Evolutionary conservation across 2,797 vertebrate genomes (phyloP).

Genomic region (Urosaurus nigricauda): DNA sequence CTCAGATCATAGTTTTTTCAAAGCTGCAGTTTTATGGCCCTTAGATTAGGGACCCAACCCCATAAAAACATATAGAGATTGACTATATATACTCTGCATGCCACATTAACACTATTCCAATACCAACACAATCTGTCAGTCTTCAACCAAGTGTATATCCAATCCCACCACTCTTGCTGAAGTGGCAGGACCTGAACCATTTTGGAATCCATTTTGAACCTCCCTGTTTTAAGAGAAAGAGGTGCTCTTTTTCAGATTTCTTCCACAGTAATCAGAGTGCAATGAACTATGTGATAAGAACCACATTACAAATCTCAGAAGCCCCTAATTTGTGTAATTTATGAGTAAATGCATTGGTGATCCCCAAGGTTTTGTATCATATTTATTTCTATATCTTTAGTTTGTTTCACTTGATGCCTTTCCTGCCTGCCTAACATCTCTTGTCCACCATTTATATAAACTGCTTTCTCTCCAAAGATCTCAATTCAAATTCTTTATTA

Average conservation of each 20-base stretch:
- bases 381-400: not conserved
- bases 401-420: not conserved
- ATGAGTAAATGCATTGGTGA: not conserved
- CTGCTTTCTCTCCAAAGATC: not conserved
- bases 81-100: no score
- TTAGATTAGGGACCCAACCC: not conserved
- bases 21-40: no score
- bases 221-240: not conserved
- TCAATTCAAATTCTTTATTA: not conserved
- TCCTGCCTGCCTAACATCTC: not conserved
- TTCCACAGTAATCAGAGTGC: not conserved
- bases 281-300: not conserved
- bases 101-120: no score
- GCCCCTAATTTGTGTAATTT: not conserved
- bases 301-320: no score
- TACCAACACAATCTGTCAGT: not conserved
- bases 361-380: not conserved
- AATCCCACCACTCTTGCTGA: not conserved
- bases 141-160: not conserved
- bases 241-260: not conserved
- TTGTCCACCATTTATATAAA: not conserved
- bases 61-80: not conserved
- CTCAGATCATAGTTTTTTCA: no score
- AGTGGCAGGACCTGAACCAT: not conserved
- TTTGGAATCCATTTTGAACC: not conserved